A percentile compares a stretch with the other conserved stretches of the same genome.
Evolutionary conservation across 1,140 invertebrate genomes (phyloP).

Genomic region (Cydia fagiglandana): DNA sequence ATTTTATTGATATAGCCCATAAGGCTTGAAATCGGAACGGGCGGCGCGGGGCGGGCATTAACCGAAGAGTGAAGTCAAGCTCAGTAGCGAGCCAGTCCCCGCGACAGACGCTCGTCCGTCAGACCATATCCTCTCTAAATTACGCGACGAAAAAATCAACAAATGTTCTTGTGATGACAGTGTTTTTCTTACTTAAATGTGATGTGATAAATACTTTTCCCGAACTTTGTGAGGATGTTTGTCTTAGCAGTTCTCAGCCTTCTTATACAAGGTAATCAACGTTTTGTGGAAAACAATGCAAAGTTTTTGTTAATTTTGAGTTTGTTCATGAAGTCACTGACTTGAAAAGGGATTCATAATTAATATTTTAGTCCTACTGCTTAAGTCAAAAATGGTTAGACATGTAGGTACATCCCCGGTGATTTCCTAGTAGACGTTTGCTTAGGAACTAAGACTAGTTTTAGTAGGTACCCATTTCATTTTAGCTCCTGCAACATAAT

Average conservation of each 20-base stretch:
- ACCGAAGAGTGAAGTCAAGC: slow-evolving; percentile 41
- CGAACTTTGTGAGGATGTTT: slow-evolving; percentile 63
- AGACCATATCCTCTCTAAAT: background rate
- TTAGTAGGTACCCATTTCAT: no score
- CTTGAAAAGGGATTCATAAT: background rate
- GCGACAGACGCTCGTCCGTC: slow-evolving; percentile 41
- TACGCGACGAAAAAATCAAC: slow-evolving; percentile 35
- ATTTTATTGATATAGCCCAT: slow-evolving; percentile 56
- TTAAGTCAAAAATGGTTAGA: background rate
- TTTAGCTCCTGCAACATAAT: no score
- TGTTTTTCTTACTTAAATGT: slow-evolving; percentile 48
- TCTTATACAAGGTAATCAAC: slow-evolving; percentile 58
- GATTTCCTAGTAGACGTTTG: no score
- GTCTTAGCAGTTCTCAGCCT: slow-evolving; percentile 58
- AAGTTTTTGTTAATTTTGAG: background rate
- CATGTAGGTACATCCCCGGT: no score
- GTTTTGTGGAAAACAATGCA: background rate
- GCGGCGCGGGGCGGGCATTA: slow-evolving; percentile 57
- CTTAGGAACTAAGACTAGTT: no score
- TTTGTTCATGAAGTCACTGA: background rate
- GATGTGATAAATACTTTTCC: slow-evolving; percentile 61
- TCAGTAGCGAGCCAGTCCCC: slow-evolving; percentile 51
- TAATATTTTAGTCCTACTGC: background rate
- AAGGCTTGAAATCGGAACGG: slow-evolving; percentile 63
- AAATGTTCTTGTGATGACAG: slow-evolving; percentile 39